Percentiles rank a stretch among this genome's conserved stretches.
phyloP scores from a whole-genome alignment of 1,140 invertebrate genomes.

The Dendroctonus ponderosae region DNA sequence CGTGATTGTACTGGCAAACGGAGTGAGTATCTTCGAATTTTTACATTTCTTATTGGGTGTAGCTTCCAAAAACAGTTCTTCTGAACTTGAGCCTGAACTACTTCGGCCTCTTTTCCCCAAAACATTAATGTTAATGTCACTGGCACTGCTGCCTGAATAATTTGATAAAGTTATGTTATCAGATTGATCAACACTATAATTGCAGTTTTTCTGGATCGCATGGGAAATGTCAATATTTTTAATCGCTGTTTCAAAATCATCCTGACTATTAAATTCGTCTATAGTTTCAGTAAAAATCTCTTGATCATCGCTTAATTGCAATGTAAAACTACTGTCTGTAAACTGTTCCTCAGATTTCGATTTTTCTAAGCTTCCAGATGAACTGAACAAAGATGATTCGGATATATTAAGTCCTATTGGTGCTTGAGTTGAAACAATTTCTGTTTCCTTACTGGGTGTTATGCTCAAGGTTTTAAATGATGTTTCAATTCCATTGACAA shows the following conservation, averaged over 20 bases:
- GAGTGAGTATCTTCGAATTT: neutral
- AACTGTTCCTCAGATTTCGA: too few relatives aligned
- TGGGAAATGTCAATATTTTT: constrained; percentile 4
- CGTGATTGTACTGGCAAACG: neutral
- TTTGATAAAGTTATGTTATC: too few relatives aligned
- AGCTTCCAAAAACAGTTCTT: constrained; percentile 19
- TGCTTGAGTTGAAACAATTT: too few relatives aligned
- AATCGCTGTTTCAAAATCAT: constrained; percentile 10
- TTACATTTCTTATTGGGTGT: constrained; percentile 25
- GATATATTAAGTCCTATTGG: too few relatives aligned
- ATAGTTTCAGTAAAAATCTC: neutral
- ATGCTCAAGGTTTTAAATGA: too few relatives aligned
- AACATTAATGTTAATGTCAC: too few relatives aligned
- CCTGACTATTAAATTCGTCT: constrained; percentile 15
- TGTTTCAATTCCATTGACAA: too few relatives aligned
- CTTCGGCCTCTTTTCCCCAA: too few relatives aligned
- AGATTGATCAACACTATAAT: neutral
- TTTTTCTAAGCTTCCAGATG: too few relatives aligned
- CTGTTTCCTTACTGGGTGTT: too few relatives aligned
- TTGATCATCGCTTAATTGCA: constrained; percentile 1
- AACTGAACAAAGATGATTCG: too few relatives aligned
- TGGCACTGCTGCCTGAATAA: too few relatives aligned
- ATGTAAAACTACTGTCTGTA: neutral
- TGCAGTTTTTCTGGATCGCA: constrained; percentile 7
- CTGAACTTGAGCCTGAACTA: constrained; percentile 12